Evolutionary conservation across 2,113 vertebrate species (phyloP), one percentile per base, ranked within the genome.

Genomic region (Alethe castanea): DNA sequence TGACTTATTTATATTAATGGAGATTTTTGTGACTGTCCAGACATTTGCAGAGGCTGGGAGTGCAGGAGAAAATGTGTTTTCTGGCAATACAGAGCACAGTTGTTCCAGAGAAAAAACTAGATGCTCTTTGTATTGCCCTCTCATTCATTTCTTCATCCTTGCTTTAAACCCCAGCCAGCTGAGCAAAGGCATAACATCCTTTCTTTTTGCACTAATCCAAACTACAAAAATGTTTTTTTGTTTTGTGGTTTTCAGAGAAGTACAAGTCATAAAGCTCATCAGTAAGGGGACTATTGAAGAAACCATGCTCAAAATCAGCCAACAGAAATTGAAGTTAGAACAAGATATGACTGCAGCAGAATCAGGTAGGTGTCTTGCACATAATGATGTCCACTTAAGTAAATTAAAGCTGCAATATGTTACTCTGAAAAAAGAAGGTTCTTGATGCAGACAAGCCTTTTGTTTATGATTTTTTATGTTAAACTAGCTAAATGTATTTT

Each of bases 261-360:
- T 99, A 19, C 97, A 98, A 96, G 99, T 99, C 92, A 98, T 99
- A 81, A 99, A 98, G 96, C 98, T 99, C 38, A 99, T 99, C 97
- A 99, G 98, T 95, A 99, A 98, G 95, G 98, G 97, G 36, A 99
- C 98, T 35, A 98, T 99, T 91, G 99, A 99, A 95, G 99, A 99
- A 96, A 98, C 98, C 74, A 99, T 99, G 97, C 98, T 99, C 89
- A 98, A 98, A 95, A 97, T 99, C 84, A 98, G 98, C 90, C 98
- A 99, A 92, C 99, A 98, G 93, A 99, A 99, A 88, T 86, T 99
- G 89, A 99, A 99, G 93, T 97, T 99, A 92, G 99, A 99, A 74
- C 98, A 99, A 97, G 99, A 99, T 94, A 99, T 99, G 99, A 99
- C 99, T 12, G 96, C 98, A 66, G 90, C 98, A 83, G 99, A 99